Percentiles rank a stretch among this genome's conserved stretches.
These are phyloP conservation scores for Colius striatus DNA, from an alignment of 2,113 vertebrate species.

Conservation along the genomic window DNA sequence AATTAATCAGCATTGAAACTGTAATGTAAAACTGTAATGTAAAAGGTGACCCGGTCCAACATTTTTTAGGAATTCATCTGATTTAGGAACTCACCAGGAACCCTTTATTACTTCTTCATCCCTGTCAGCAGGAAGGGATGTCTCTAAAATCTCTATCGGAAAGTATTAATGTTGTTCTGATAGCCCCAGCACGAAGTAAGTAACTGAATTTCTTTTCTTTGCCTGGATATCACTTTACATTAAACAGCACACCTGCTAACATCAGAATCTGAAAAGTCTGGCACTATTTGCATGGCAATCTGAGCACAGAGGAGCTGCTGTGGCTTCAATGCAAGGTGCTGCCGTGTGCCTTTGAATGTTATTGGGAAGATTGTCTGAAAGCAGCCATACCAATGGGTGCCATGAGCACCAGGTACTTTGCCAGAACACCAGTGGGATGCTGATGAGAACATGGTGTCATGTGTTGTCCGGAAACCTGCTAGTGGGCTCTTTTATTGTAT, in stretches of 20 bases:
- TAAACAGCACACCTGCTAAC: background rate
- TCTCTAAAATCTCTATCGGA: background rate
- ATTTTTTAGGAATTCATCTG: background rate
- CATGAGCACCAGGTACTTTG: background rate
- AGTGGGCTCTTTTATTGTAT: background rate
- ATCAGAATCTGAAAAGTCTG: background rate
- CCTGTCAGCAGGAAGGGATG: background rate
- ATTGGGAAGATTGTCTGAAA: background rate
- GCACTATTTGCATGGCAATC: background rate
- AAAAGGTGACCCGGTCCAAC: background rate
- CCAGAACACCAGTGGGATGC: background rate
- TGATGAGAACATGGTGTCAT: background rate
- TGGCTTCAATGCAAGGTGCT: background rate
- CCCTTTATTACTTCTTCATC: background rate
- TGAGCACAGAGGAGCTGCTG: background rate
- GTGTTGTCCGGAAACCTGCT: background rate
- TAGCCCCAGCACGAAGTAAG: background rate
- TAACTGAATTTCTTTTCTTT: background rate
- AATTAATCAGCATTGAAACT: background rate
- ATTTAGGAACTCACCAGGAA: background rate
- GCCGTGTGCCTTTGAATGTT: background rate
- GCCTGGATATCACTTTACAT: background rate
- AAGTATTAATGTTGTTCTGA: background rate
- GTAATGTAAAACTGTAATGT: background rate
- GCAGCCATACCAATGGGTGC: accelerated